Evolutionary conservation across 1,140 invertebrate genomes (phyloP).

Genomic region (Drosophila pachea): DNA sequence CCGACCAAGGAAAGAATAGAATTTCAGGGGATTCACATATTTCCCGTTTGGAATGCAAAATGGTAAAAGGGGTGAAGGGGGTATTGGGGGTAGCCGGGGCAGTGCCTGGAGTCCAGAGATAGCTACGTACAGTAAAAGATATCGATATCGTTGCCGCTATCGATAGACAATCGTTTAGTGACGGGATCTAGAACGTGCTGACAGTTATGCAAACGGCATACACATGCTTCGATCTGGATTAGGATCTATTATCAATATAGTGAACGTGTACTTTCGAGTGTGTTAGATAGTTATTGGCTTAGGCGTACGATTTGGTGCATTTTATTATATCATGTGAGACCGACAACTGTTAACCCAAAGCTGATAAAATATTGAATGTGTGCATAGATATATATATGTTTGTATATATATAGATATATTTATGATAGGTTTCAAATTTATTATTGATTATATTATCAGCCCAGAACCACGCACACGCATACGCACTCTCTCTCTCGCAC

Average conservation of each 20-base stretch:
- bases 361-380: not conserved
- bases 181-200: slow-evolving; percentile 19
- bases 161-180: slow-evolving; percentile 41
- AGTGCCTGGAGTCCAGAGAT: slow-evolving; percentile 9
- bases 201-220: slow-evolving; percentile 60
- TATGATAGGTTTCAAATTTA: slow-evolving; percentile 8
- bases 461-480: slow-evolving; percentile 20
- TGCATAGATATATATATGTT: not conserved
- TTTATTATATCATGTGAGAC: slow-evolving; percentile 4
- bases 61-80: no score
- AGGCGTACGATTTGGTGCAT: not conserved
- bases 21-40: not conserved
- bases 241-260: slow-evolving; percentile 45
- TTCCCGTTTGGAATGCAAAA: no score
- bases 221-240: slow-evolving; percentile 60
- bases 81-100: not conserved
- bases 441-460: slow-evolving; percentile 13
- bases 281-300: slow-evolving; percentile 10
- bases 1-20: slow-evolving; percentile 19
- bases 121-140: slow-evolving; percentile 26
- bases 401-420: slow-evolving; percentile 10
- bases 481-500: not conserved
- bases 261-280: slow-evolving; percentile 7
- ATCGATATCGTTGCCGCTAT: not conserved
- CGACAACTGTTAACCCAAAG: slow-evolving; percentile 29